A percentile compares a stretch with the other conserved stretches of the same genome.
phyloP scores from a whole-genome alignment of 2,888 invertebrate genomes.

The Xiphydria camelus region DNA sequence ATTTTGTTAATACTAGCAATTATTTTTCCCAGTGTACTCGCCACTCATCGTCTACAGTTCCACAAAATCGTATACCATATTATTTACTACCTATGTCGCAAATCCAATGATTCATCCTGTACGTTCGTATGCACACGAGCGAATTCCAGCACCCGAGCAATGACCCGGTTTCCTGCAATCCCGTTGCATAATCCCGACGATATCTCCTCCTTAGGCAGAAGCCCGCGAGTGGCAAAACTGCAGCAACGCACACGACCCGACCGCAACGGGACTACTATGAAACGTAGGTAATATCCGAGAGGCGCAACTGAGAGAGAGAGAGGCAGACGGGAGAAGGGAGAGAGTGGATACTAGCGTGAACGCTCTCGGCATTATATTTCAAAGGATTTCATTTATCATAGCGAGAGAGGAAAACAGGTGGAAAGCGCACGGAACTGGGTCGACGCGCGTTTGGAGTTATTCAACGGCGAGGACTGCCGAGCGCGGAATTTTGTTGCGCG shows the following conservation, averaged over 20 bases:
- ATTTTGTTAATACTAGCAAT: no score
- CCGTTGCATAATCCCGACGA: conserved; percentile 45
- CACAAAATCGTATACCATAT: no score
- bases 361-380: conserved; percentile 45
- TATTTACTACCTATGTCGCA: no score
- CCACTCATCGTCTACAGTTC: conserved; percentile 1
- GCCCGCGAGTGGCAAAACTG: background rate
- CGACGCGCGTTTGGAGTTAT: conserved; percentile 3
- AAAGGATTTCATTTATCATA: conserved; percentile 41
- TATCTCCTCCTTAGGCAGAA: conserved; percentile 42
- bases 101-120: no score
- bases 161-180: conserved; percentile 43
- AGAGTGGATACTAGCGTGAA: no score
- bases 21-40: no score
- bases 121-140: background rate
- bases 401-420: conserved; percentile 24
- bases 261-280: no score
- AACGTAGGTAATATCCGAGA: no score
- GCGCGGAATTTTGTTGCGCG: no score
- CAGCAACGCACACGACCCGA: background rate
- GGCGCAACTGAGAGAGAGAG: no score
- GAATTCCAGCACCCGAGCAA: conserved; percentile 24
- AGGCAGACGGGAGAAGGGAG: no score
- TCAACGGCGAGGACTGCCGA: background rate
- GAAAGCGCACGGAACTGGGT: conserved; percentile 18